phyloP scores from a whole-genome alignment of 2,888 invertebrate species.

The Oconnorella tubifera region DNA sequence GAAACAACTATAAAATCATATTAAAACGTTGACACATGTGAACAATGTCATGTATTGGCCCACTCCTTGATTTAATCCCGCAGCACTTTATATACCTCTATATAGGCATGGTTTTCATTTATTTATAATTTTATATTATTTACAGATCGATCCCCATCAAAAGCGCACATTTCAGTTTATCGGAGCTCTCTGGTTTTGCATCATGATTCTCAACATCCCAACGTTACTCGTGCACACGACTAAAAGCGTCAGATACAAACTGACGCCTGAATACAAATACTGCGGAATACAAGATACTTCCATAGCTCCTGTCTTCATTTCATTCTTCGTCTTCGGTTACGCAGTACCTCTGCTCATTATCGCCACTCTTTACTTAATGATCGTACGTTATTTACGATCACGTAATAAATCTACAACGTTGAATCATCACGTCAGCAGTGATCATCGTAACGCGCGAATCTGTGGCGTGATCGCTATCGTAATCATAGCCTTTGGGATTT shows the following conservation, averaged over 20 bases:
- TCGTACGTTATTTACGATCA: conserved; percentile 72
- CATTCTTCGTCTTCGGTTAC: conserved; percentile 78
- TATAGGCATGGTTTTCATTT: too few relatives aligned
- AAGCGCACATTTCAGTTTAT: conserved; percentile 21
- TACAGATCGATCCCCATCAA: conserved; percentile 1
- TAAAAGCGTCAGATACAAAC: conserved; percentile 23
- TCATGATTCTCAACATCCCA: conserved; percentile 28
- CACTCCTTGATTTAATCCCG: too few relatives aligned
- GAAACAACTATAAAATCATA: too few relatives aligned
- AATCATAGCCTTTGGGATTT: conserved; percentile 28
- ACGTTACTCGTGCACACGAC: conserved; percentile 24
- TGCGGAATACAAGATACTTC: conserved; percentile 12
- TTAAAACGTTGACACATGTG: too few relatives aligned
- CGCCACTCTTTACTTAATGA: conserved; percentile 79
- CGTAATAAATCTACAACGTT: conserved; percentile 10
- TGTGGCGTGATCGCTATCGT: conserved; percentile 28
- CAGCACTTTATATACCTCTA: too few relatives aligned
- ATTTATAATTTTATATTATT: background rate
- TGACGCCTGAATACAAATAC: conserved; percentile 2
- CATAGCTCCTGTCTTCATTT: conserved; percentile 37
- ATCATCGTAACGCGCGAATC: conserved; percentile 24
- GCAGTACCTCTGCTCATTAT: conserved; percentile 81
- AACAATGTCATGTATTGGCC: too few relatives aligned
- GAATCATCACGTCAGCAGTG: conserved; percentile 3
- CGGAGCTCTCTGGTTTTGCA: conserved; percentile 23